Evolutionary conservation across 2,888 invertebrate species (phyloP).

Genomic region (Perizoma affinitatum): DNA sequence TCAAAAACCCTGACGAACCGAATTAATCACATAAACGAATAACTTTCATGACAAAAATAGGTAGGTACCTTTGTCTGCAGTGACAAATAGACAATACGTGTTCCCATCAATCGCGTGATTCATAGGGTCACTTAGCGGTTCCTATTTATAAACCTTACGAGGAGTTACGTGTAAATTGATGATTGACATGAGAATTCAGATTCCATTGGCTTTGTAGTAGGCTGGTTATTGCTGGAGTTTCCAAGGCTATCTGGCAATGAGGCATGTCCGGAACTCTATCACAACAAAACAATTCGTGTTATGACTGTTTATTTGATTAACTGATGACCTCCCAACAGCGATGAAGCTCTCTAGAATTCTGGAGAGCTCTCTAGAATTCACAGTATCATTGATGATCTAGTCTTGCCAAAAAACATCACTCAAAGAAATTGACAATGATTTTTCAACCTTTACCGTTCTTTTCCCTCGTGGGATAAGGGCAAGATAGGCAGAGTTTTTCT

Average conservation of each 20-base stretch:
- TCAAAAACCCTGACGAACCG: too few species aligned
- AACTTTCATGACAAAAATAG: background rate
- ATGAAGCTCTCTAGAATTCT: too few species aligned
- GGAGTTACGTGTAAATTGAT: slow-evolving; percentile 5
- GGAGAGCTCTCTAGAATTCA: too few species aligned
- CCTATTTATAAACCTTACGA: slow-evolving; percentile 17
- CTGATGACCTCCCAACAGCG: background rate
- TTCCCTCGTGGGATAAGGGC: too few species aligned
- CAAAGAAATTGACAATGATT: too few species aligned
- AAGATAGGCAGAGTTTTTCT: too few species aligned
- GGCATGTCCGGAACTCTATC: background rate
- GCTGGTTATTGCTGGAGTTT: background rate
- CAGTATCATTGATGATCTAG: too few species aligned
- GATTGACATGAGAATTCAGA: slow-evolving; percentile 3
- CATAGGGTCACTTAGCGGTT: slow-evolving; percentile 42
- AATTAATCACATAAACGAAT: background rate
- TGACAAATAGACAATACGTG: slow-evolving; percentile 31
- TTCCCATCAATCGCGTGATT: slow-evolving; percentile 43
- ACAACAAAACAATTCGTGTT: background rate
- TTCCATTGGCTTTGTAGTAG: background rate
- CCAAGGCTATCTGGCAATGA: background rate
- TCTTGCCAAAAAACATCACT: too few species aligned
- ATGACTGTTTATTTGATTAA: background rate
- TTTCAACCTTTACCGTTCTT: too few species aligned
- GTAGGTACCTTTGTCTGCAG: background rate